A percentile compares a stretch with the other conserved stretches of the same genome.
Evolutionary conservation across 1,140 invertebrate genomes (phyloP).

Genomic region (Listronotus bonariensis): DNA sequence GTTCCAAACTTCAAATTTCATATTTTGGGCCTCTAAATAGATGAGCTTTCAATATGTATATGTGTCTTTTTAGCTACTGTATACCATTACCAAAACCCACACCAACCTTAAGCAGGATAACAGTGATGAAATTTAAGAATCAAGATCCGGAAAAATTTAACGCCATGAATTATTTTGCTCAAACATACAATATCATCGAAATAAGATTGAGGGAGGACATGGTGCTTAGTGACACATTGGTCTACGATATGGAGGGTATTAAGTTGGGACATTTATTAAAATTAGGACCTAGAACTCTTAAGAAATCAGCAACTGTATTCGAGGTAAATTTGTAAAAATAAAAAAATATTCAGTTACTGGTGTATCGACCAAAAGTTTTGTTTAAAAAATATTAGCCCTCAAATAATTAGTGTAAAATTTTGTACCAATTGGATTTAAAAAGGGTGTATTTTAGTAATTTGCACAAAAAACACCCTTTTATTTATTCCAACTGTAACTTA

Average conservation of each 20-base stretch:
- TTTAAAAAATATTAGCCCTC: too few species aligned
- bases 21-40: too few species aligned
- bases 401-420: too few species aligned
- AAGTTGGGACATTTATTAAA: constrained; percentile 32
- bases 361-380: too few species aligned
- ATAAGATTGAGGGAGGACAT: constrained; percentile 38
- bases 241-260: constrained; percentile 37
- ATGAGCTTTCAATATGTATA: too few species aligned
- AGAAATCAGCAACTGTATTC: constrained; percentile 31
- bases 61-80: constrained; percentile 25
- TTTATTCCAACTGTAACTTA: too few species aligned
- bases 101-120: constrained; percentile 28
- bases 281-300: constrained; percentile 22
- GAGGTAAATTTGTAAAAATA: constrained; percentile 40
- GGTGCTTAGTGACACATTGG: constrained; percentile 25
- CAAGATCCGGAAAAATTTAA: constrained; percentile 30
- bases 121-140: constrained; percentile 31
- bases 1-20: too few species aligned
- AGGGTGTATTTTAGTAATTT: too few species aligned
- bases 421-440: too few species aligned
- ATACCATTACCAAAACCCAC: constrained; percentile 38
- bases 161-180: constrained; percentile 29
- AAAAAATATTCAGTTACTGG: too few species aligned
- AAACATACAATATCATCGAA: constrained; percentile 36
- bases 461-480: too few species aligned